These are phyloP conservation scores for Spodoptera exigua DNA, from an alignment of 2,888 invertebrate genomes.

Conservation along the genomic window DNA sequence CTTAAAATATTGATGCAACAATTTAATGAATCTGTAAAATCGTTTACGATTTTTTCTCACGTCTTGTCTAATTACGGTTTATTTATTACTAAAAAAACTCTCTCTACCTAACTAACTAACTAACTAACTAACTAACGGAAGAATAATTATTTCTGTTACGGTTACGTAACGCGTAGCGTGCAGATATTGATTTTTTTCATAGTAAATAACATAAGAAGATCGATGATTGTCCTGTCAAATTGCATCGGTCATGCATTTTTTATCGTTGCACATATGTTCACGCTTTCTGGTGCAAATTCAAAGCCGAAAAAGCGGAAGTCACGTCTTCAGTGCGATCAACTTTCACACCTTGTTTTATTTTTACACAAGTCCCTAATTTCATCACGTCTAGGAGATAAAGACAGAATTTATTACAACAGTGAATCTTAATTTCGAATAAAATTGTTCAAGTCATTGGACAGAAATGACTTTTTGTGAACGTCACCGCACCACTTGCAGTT, in stretches of 20 bases:
- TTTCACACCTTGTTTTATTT: constrained; percentile 63
- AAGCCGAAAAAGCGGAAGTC: constrained; percentile 57
- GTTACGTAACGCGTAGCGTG: constrained; percentile 25
- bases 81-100: constrained; percentile 44
- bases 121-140: constrained; percentile 38
- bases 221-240: constrained; percentile 45
- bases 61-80: constrained; percentile 39
- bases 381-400: constrained; percentile 64
- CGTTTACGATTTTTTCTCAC: constrained; percentile 41
- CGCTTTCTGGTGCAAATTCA: constrained; percentile 42
- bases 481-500: constrained; percentile 43
- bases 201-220: constrained; percentile 22
- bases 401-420: constrained; percentile 60
- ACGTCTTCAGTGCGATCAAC: constrained; percentile 57
- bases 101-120: constrained; percentile 4
- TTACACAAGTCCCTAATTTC: constrained; percentile 56
- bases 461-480: constrained; percentile 29
- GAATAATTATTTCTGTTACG: constrained; percentile 18
- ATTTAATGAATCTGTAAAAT: constrained; percentile 38
- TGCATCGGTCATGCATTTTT: constrained; percentile 49
- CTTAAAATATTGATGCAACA: constrained; percentile 42
- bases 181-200: constrained; percentile 19
- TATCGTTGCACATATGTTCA: constrained; percentile 41
- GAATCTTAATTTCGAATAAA: constrained; percentile 45
- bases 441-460: constrained; percentile 26